Evolutionary conservation across 2,888 invertebrate genomes (phyloP), one percentile per base, ranked within the genome.

Genomic region (Limnephilus auricula): DNA sequence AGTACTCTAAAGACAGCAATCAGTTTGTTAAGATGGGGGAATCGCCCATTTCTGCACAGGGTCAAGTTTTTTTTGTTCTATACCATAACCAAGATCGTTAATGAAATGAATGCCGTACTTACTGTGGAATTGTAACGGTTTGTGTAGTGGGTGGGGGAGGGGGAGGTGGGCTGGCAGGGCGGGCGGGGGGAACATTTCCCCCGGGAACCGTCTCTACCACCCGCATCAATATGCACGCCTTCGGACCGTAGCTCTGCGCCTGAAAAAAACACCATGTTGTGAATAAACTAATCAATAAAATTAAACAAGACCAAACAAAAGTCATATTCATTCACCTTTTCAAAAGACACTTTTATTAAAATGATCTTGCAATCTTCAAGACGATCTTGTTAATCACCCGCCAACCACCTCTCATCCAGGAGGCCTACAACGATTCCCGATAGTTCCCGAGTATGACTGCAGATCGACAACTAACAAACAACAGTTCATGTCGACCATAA

Each of bases 241-340:
- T 98, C 0, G 99, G 98, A 0, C 99, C 99, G 95, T 99, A 99
- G 94, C 99, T 98, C 94, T 99, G 99, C 0, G 99, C 99, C 96
- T 98, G 95, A 0, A 90, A 87, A 89, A 32, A 37, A 5, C 37
- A 83, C 6, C 13, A 80, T 3, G 12, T 13, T 1, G 13, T 79
- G n/a, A 80, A 31, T 80, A 31, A 31, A 80, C 15, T 9, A 79
- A 79, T 79, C 30, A 65, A 79, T 12, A 79, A 80, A 83, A 84
- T 82, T 25, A 50, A 50, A 15, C 15, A 15, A 15, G 15, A 50
- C 13, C 40, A 10, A 45, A 1, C n/a, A n/a, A n/a, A n/a, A n/a
- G n/a, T n/a, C n/a, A n/a, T n/a, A n/a, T n/a, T n/a, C n/a, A n/a
- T n/a, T n/a, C n/a, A n/a, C n/a, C n/a, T n/a, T n/a, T n/a, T n/a